These are phyloP conservation scores for Kryptolebias ocellatus DNA, from an alignment of 2,797 vertebrate species.

Conservation along the genomic window DNA sequence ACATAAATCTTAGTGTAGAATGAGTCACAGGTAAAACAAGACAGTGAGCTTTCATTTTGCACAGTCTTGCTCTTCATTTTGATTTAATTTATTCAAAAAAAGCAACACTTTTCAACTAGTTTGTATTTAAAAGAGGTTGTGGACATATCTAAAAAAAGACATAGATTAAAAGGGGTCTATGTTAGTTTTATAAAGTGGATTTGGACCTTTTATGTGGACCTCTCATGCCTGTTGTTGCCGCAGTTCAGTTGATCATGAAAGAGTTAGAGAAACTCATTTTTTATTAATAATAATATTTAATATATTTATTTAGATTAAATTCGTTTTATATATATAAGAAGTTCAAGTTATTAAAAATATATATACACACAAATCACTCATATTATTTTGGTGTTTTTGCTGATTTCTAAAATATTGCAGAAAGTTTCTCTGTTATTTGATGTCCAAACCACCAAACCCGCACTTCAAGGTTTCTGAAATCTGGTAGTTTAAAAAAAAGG, in stretches of 20 bases:
- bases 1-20: neutral
- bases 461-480: neutral
- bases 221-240: no score
- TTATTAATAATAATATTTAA: neutral
- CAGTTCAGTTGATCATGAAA: no score
- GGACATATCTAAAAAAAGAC: no score
- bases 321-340: neutral
- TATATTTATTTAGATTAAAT: neutral
- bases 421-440: neutral
- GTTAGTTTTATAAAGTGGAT: no score
- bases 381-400: neutral
- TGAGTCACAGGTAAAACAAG: constrained; percentile 17
- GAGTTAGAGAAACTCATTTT: no score
- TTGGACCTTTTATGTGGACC: no score
- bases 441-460: neutral
- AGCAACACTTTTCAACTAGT: no score
- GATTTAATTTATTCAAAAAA: no score
- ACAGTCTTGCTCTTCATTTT: neutral
- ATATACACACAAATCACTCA: neutral
- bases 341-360: neutral
- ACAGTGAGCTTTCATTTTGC: neutral
- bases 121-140: no score
- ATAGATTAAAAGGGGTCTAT: no score
- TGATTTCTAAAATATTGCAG: neutral
- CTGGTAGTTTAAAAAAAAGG: neutral